Evolutionary conservation across 2,888 invertebrate genomes (phyloP).

Genomic region (Sesamia inferens): DNA sequence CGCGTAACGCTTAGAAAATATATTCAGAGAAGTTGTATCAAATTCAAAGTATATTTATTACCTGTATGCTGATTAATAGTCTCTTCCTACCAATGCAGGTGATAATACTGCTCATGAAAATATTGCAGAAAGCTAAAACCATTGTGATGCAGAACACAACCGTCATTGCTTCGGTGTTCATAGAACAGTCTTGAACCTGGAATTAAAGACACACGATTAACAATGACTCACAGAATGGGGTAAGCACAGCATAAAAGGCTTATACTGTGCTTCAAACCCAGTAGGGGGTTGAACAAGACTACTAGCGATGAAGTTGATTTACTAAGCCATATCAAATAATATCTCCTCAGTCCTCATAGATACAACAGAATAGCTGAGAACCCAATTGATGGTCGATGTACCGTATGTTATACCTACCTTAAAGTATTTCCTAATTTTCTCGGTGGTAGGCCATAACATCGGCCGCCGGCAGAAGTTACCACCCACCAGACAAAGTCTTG

Average conservation of each 20-base stretch:
- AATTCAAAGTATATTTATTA: constrained; percentile 62
- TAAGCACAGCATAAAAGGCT: not conserved
- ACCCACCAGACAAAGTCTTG: no score
- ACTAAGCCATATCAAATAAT: not conserved
- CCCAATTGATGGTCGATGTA: not conserved
- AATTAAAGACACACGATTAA: constrained; percentile 35
- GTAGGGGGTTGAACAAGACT: not conserved
- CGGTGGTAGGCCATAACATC: no score
- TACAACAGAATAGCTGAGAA: not conserved
- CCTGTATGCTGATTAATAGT: constrained; percentile 84
- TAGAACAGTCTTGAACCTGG: constrained; percentile 74
- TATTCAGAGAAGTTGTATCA: not conserved
- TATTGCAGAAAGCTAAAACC: constrained; percentile 73
- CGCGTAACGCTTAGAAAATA: not conserved
- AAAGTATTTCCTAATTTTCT: no score
- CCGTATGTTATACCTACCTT: no score
- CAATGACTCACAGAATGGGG: not conserved
- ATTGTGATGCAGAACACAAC: constrained; percentile 75
- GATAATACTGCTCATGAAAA: constrained; percentile 80
- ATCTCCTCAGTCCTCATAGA: not conserved
- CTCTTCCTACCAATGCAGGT: constrained; percentile 84
- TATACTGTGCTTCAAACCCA: not conserved
- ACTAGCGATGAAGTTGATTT: not conserved
- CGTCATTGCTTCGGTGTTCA: constrained; percentile 80
- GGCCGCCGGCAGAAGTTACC: no score